Evolutionary conservation across 2,797 vertebrate genomes (phyloP).

Genomic region (Lepilemur septentrionalis): DNA sequence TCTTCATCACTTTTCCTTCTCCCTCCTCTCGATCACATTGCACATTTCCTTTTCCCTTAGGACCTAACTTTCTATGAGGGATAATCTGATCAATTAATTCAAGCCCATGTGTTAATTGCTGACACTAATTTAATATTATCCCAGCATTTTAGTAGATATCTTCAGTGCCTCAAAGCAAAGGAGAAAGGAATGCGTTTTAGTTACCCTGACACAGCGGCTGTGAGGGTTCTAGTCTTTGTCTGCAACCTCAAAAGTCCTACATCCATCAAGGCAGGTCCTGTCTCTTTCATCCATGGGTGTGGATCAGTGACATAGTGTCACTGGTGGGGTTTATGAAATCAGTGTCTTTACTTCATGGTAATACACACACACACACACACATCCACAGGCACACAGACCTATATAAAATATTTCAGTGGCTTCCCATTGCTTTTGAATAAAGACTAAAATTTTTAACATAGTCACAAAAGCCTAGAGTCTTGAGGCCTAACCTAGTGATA

Average conservation of each 20-base stretch:
- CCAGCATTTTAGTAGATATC: not conserved
- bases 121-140: conserved; percentile 35
- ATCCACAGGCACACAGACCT: not conserved
- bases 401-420: not conserved
- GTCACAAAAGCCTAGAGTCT: not conserved
- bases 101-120: conserved; percentile 37
- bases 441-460: not conserved
- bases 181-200: not conserved
- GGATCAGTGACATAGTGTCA: not conserved
- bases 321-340: not conserved
- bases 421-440: not conserved
- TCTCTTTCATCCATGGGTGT: not conserved
- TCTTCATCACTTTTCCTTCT: not conserved
- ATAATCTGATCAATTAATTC: conserved; percentile 49
- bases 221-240: not conserved
- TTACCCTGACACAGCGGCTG: not conserved
- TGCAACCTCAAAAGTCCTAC: not conserved
- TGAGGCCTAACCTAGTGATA: not conserved
- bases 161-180: conserved; percentile 41
- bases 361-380: not conserved
- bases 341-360: not conserved
- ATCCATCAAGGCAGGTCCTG: not conserved
- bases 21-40: not conserved
- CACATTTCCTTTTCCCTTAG: conserved; percentile 16
- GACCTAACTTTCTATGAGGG: conserved; percentile 12